A percentile compares a stretch with the other conserved stretches of the same genome.
Evolutionary conservation across 2,797 vertebrate species (phyloP).

Genomic region (Neopelma chrysocephalum): DNA sequence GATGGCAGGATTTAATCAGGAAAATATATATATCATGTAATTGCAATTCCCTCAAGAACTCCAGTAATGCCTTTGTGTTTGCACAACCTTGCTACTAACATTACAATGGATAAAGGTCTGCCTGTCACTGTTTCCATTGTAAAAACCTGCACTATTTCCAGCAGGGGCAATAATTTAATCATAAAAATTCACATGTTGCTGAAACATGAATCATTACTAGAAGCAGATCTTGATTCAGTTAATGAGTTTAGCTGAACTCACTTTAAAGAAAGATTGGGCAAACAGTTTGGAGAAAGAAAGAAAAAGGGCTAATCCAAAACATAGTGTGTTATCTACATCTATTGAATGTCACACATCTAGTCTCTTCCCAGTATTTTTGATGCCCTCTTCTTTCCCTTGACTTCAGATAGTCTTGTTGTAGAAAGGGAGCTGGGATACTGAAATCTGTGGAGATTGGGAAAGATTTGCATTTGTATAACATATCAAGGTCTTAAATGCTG

Average conservation of each 20-base stretch:
- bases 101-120: slow-evolving; percentile 28
- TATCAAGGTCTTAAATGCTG: background rate
- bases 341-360: background rate
- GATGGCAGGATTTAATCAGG: background rate
- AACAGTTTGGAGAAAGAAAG: background rate
- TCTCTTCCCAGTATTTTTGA: background rate
- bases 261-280: background rate
- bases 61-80: slow-evolving; percentile 37
- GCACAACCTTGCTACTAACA: background rate
- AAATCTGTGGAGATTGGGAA: background rate
- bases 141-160: slow-evolving; percentile 24
- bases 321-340: background rate
- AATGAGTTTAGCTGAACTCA: background rate
- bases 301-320: background rate
- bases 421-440: background rate
- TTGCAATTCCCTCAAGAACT: slow-evolving; percentile 23
- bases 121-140: slow-evolving; percentile 32
- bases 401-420: background rate
- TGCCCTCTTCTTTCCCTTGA: background rate
- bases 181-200: background rate
- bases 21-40: background rate
- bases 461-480: background rate
- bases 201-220: slow-evolving; percentile 16
- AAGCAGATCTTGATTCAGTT: background rate
- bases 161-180: background rate